phyloP scores from a whole-genome alignment of 2,888 invertebrate genomes.

The Sinotaia quadrata region DNA sequence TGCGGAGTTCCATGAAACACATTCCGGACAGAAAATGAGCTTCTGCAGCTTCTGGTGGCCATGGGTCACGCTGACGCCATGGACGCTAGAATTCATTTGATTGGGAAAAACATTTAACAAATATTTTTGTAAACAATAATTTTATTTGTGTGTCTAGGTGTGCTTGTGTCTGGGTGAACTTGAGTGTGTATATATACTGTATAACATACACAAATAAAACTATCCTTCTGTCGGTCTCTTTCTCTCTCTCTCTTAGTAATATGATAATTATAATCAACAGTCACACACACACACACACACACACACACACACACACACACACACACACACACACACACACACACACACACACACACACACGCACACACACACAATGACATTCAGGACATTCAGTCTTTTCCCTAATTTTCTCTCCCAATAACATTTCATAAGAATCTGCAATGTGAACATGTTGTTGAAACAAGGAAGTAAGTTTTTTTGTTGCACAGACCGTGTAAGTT shows the following conservation, averaged over 20 bases:
- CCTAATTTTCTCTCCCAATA: too few species aligned
- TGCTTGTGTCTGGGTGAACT: too few species aligned
- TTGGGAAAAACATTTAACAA: background rate
- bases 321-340: slow-evolving; percentile 6
- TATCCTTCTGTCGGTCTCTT: background rate
- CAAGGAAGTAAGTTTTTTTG: too few species aligned
- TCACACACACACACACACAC: background rate
- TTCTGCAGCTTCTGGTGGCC: slow-evolving; percentile 69
- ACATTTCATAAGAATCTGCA: too few species aligned
- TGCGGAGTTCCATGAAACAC: slow-evolving; percentile 67
- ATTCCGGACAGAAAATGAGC: slow-evolving; percentile 68
- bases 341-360: background rate
- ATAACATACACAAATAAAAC: background rate
- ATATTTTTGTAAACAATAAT: background rate
- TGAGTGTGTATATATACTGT: too few species aligned
- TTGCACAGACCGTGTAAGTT: too few species aligned
- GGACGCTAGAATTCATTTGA: slow-evolving; percentile 55
- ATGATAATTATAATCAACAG: background rate
- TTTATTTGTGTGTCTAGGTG: background rate
- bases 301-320: slow-evolving; percentile 4
- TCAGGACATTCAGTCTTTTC: background rate
- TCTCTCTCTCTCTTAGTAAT: background rate
- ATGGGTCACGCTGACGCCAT: slow-evolving; percentile 56
- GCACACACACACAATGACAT: background rate
- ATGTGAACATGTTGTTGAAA: too few species aligned